These are phyloP conservation scores for Epirrhoe tristata DNA, from an alignment of 2,888 invertebrate species.

Conservation along the genomic window DNA sequence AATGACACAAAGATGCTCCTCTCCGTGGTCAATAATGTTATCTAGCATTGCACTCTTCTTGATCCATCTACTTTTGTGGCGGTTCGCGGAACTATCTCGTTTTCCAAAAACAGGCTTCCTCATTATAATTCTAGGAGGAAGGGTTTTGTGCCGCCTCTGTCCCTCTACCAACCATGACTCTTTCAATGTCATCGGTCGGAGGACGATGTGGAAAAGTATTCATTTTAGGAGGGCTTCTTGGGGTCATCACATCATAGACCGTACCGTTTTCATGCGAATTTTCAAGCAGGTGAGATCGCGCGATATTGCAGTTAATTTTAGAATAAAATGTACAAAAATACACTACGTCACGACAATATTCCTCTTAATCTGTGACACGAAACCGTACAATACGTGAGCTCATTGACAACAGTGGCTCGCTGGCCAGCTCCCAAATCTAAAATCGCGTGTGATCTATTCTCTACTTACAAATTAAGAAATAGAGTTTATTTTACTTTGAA, in stretches of 20 bases:
- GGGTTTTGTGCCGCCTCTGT: too few relatives aligned
- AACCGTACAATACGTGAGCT: constrained; percentile 4
- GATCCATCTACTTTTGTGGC: too few relatives aligned
- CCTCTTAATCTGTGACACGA: neutral
- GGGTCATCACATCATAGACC: neutral
- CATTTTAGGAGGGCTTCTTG: too few relatives aligned
- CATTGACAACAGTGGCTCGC: constrained; percentile 8
- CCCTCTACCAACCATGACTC: too few relatives aligned
- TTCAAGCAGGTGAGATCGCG: neutral
- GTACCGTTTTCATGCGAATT: neutral
- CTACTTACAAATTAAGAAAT: neutral
- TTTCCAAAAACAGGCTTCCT: too few relatives aligned
- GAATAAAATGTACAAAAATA: constrained; percentile 2
- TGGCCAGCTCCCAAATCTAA: constrained; percentile 13
- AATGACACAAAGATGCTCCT: too few relatives aligned
- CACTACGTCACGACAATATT: neutral
- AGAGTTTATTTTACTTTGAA: constrained; percentile 10
- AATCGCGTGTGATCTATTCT: constrained; percentile 1
- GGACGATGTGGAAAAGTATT: too few relatives aligned
- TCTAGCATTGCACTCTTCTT: too few relatives aligned
- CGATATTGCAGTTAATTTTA: neutral
- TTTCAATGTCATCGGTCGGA: too few relatives aligned
- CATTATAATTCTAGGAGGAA: too few relatives aligned
- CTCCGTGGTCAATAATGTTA: too few relatives aligned
- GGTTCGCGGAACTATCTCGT: too few relatives aligned